phyloP scores from a whole-genome alignment of 2,888 invertebrate species.

The Acronicta aceris region DNA sequence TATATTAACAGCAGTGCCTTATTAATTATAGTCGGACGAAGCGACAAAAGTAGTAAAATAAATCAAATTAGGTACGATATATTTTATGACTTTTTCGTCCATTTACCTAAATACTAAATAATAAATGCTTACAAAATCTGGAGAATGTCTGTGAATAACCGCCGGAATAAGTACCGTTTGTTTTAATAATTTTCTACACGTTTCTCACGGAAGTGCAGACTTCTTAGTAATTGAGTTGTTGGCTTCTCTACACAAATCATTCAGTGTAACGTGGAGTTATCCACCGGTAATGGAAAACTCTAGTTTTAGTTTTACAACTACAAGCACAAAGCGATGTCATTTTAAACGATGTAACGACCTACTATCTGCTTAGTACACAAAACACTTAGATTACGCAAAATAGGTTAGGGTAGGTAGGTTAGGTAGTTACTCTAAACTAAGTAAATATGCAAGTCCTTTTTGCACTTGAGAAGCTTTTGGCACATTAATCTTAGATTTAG shows the following conservation, averaged over 20 bases:
- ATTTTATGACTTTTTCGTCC: background rate
- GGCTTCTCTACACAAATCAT: conserved; percentile 71
- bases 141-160: conserved; percentile 22
- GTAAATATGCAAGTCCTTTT: conserved; percentile 25
- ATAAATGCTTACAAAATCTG: conserved; percentile 5
- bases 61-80: background rate
- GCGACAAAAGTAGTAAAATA: background rate
- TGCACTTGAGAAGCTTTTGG: conserved; percentile 30
- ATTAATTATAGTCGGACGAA: too few relatives aligned
- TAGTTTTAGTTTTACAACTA: conserved; percentile 71
- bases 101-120: background rate
- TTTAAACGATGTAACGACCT: conserved; percentile 37
- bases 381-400: conserved; percentile 22
- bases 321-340: conserved; percentile 44
- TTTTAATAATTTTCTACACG: conserved; percentile 49
- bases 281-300: conserved; percentile 80
- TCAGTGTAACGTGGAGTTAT: conserved; percentile 62
- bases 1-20: too few relatives aligned
- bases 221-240: conserved; percentile 51
- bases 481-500: conserved; percentile 28
- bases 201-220: conserved; percentile 59
- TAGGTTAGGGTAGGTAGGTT: background rate
- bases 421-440: conserved; percentile 2
- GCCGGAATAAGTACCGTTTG: conserved; percentile 50
- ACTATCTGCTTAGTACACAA: conserved; percentile 35